These are phyloP conservation scores for Platyrinchus mystaceus DNA, from an alignment of 2,797 vertebrate species.

Conservation along the genomic window DNA sequence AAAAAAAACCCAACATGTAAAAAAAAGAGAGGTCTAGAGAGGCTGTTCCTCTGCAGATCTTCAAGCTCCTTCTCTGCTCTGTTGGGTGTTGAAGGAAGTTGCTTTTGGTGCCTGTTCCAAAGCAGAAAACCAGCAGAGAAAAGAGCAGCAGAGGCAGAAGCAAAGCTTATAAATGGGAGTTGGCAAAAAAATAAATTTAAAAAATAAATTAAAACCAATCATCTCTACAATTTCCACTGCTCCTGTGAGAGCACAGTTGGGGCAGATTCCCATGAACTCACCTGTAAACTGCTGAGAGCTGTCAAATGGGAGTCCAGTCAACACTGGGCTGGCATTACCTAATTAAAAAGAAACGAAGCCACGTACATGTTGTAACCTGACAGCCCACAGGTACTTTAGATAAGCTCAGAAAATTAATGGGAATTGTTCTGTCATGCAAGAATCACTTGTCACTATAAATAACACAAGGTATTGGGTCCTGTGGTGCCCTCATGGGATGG, in stretches of 20 bases:
- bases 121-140: neutral
- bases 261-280: neutral
- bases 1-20: neutral
- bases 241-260: neutral
- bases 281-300: neutral
- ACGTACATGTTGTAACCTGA: neutral
- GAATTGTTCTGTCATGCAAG: neutral
- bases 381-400: constrained; percentile 20
- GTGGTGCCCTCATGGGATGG: neutral
- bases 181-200: neutral
- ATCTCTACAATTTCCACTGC: neutral
- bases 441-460: neutral
- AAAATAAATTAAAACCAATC: too few species aligned
- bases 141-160: neutral
- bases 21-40: neutral
- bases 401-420: neutral
- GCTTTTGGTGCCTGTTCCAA: neutral
- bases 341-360: neutral
- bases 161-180: neutral
- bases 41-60: neutral
- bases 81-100: neutral
- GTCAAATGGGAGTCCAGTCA: neutral
- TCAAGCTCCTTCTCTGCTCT: neutral
- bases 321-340: neutral
- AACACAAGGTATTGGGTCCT: neutral